Percentiles rank a stretch among this genome's conserved stretches.
These are phyloP conservation scores for Phengaris arion DNA, from an alignment of 2,888 invertebrate genomes.

Conservation along the genomic window DNA sequence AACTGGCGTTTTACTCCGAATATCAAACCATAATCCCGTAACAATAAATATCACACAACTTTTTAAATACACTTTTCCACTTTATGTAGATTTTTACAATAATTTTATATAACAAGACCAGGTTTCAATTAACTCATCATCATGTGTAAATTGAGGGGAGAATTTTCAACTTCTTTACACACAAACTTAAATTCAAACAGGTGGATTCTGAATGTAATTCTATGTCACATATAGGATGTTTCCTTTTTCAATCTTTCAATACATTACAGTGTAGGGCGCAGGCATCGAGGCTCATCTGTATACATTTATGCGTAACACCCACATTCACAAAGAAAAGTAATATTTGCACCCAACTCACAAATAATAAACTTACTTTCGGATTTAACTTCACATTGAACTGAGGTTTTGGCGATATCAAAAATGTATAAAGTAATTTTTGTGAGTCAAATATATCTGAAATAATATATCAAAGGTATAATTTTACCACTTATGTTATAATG, in stretches of 20 bases:
- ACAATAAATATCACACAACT: too few species aligned
- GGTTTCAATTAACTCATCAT: too few species aligned
- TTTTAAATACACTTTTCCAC: too few species aligned
- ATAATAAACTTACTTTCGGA: conserved; percentile 4
- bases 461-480: too few species aligned
- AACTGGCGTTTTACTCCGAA: too few species aligned
- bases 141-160: too few species aligned
- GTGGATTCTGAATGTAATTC: background rate
- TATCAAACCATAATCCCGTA: too few species aligned
- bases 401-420: background rate
- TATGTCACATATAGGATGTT: background rate
- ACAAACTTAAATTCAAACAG: background rate
- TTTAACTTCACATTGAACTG: background rate
- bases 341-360: conserved; percentile 32
- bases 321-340: background rate
- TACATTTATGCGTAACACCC: conserved; percentile 52
- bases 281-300: conserved; percentile 47
- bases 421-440: background rate
- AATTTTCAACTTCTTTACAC: background rate
- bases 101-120: too few species aligned
- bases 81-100: too few species aligned
- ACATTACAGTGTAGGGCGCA: background rate
- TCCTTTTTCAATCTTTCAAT: background rate
- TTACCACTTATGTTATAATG: too few species aligned
- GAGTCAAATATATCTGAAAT: background rate